These are phyloP conservation scores for Psittacula derbiana DNA, from an alignment of 2,797 vertebrate genomes.

Conservation along the genomic window DNA sequence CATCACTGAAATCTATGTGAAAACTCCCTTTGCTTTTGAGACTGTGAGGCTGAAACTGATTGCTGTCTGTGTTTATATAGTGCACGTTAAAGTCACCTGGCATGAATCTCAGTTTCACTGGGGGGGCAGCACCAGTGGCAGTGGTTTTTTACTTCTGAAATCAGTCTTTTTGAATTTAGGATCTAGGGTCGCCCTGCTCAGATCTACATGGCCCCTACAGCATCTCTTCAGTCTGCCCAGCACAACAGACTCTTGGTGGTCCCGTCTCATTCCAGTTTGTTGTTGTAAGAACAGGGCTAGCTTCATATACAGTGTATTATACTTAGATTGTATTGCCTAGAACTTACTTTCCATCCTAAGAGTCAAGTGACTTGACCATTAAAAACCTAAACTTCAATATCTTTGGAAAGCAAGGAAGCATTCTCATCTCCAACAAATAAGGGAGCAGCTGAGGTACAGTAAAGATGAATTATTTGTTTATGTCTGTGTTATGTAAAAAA, in stretches of 20 bases:
- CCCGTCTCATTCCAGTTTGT: not conserved
- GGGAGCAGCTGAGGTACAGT: not conserved
- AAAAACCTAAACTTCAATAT: not conserved
- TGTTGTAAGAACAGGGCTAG: not conserved
- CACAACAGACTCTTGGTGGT: not conserved
- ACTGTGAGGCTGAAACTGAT: not conserved
- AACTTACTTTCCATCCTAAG: not conserved
- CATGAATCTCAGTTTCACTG: not conserved
- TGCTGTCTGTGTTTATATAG: not conserved
- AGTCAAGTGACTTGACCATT: not conserved
- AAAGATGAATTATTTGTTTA: not conserved
- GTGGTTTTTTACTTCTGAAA: not conserved
- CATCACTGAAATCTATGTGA: not conserved
- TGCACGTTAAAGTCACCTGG: not conserved
- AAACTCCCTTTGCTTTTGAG: not conserved
- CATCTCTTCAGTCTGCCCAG: not conserved
- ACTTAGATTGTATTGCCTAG: not conserved
- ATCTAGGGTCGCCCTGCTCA: not conserved
- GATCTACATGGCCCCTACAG: not conserved
- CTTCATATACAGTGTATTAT: not conserved
- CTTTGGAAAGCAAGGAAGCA: not conserved
- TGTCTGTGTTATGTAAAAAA: not conserved
- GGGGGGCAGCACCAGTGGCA: not conserved
- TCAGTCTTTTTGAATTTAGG: not conserved
- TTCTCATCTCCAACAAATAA: not conserved